Evolutionary conservation across 37 sponge, comb jelly and placozoan genomes (phyloP), one percentile per base, ranked within the genome.

Genomic region (Beroe ovata): DNA sequence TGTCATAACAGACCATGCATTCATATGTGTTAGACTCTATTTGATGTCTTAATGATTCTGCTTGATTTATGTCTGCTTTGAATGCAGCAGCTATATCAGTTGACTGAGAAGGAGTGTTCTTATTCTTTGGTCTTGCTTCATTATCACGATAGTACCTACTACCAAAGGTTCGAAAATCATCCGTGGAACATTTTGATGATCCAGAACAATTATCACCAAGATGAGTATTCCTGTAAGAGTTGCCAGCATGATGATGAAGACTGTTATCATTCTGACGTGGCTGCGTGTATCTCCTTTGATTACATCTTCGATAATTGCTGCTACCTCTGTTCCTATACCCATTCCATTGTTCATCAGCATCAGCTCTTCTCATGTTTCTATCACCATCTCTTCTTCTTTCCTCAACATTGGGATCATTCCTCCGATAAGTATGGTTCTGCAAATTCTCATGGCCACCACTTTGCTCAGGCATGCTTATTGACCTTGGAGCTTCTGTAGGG

Each of bases 1-100:
- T 42, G 8, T 77, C 84, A 42, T 77, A 77, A 23, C 84, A 77
- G 25, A 77, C 84, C 84, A 77, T 77, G 47, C 84, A 77, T 77
- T 77, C 84, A 42, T 39, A 77, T 8, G 84, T 77, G 22, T 77
- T 77, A 21, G 84, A 77, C 25, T 77, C 84, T 42, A 77, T 77
- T 16, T 77, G 84, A 40, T 42, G 42, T 8, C 84, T 30, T 11
- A 77, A 36, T 40, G 84, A 77, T 37, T 33, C 38, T 25, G 84
- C 84, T 20, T 77, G 84, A 36, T 77, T 42, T 1, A n/a, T 54
- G 1, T 77, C 1, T 42, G 8, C 63, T n/a, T 20, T 26, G 19
- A 62, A 6, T 16, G 6, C 11, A 16, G 54, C 6, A 47, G 54
- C 11, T 47, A 47, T 47, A 16, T 6, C 11, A 16, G 54, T 47